These are phyloP conservation scores for Hexactinellida sp. DNA, from an alignment of 37 sponge, comb jelly and placozoan species.

Conservation along the genomic window DNA sequence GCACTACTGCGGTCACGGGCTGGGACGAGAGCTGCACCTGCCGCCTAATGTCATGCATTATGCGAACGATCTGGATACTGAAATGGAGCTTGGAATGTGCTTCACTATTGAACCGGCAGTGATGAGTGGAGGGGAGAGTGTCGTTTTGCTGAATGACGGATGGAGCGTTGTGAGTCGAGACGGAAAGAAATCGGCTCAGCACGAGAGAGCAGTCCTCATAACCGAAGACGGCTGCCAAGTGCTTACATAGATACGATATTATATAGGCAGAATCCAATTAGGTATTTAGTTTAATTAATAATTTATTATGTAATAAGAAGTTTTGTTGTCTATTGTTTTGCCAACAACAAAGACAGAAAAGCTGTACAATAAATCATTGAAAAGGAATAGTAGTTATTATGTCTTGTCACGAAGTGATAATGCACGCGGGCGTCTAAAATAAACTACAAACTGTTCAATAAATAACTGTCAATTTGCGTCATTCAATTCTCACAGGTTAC, in stretches of 20 bases:
- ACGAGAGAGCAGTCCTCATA: constrained; percentile 31
- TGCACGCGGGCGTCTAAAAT: too few relatives aligned
- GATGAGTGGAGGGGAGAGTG: constrained; percentile 21
- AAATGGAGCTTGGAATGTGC: not conserved
- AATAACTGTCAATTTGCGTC: too few relatives aligned
- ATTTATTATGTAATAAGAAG: too few relatives aligned
- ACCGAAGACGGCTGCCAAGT: constrained; percentile 14
- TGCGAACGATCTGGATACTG: not conserved
- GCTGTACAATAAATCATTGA: not conserved
- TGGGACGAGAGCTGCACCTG: constrained; percentile 27
- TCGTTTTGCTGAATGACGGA: constrained; percentile 18
- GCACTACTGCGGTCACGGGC: constrained; percentile 32
- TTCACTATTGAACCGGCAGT: constrained; percentile 10
- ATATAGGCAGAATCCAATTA: not conserved
- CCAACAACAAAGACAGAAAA: too few relatives aligned
- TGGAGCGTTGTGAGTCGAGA: constrained; percentile 30
- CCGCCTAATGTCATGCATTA: constrained; percentile 27
- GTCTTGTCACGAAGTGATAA: not conserved
- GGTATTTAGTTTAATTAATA: not conserved
- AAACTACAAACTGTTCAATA: too few relatives aligned
- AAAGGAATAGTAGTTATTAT: not conserved
- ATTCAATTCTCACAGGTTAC: too few relatives aligned
- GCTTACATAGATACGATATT: not conserved
- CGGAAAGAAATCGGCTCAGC: constrained; percentile 24
- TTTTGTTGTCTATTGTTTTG: too few relatives aligned